phyloP scores from a whole-genome alignment of 1,140 invertebrate species.

The Asobara japonica region DNA sequence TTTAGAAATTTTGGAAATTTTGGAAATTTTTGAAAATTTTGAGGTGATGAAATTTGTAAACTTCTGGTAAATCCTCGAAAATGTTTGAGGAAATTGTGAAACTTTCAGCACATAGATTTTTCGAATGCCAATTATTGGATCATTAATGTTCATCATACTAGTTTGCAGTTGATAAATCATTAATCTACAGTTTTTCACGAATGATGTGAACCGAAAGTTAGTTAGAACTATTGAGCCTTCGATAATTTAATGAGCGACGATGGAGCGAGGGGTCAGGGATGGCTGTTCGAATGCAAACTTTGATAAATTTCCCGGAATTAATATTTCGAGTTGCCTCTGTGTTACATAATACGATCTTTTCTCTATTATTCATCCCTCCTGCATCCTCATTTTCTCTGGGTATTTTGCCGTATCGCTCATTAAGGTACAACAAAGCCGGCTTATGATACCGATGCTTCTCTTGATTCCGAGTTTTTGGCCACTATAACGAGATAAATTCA shows the following conservation, averaged over 20 bases:
- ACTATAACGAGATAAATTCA: conserved; percentile 3
- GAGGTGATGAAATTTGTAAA: too few relatives aligned
- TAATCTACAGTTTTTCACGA: not conserved
- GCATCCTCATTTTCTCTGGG: conserved; percentile 1
- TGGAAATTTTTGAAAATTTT: too few relatives aligned
- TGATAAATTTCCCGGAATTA: conserved; percentile 10
- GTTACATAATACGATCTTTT: conserved; percentile 12
- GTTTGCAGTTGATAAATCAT: not conserved
- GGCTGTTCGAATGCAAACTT: not conserved
- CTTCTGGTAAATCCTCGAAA: too few relatives aligned
- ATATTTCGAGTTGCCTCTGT: conserved; percentile 13
- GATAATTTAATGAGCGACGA: not conserved
- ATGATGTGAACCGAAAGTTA: not conserved
- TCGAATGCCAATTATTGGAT: too few relatives aligned
- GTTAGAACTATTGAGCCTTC: not conserved
- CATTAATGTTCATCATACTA: not conserved
- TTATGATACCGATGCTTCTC: not conserved
- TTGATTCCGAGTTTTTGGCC: not conserved
- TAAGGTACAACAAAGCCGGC: conserved; percentile 9
- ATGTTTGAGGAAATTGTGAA: too few relatives aligned
- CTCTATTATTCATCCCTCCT: conserved; percentile 9
- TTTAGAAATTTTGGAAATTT: too few relatives aligned
- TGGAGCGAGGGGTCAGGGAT: not conserved
- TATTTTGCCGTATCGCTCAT: conserved; percentile 10
- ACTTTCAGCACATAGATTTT: too few relatives aligned